Conservation (phyloP, 1,140 invertebrate genomes). For the Vanessa tameamea region DNA sequence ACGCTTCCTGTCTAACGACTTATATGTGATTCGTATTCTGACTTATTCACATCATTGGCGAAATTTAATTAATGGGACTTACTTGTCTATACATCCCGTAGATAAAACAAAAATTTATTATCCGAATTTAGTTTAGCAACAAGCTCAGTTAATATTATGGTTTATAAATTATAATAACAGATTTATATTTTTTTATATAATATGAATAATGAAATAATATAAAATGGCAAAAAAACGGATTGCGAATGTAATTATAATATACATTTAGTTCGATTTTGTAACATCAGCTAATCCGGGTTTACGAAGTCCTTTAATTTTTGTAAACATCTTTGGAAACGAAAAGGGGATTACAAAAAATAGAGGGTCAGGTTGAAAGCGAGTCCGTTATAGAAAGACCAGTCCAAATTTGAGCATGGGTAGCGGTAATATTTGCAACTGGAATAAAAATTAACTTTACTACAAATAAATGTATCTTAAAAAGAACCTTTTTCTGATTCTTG, state of each 20-base stretch:
- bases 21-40: too few relatives aligned
- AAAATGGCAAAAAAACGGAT: not conserved
- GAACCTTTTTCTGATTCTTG: not conserved
- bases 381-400: conserved; percentile 53
- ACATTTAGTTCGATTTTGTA: conserved; percentile 42
- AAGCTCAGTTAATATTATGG: too few relatives aligned
- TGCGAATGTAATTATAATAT: conserved; percentile 21
- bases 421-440: conserved; percentile 42
- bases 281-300: conserved; percentile 57
- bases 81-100: too few relatives aligned
- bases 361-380: conserved; percentile 57
- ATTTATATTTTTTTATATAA: too few relatives aligned
- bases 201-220: not conserved
- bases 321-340: conserved; percentile 59
- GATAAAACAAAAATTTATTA: too few relatives aligned
- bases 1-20: too few relatives aligned
- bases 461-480: conserved; percentile 14
- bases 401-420: conserved; percentile 43
- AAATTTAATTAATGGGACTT: too few relatives aligned
- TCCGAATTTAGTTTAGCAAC: too few relatives aligned
- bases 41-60: too few relatives aligned
- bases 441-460: conserved; percentile 45
- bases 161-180: too few relatives aligned
- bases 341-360: conserved; percentile 59
- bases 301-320: conserved; percentile 59